These are phyloP conservation scores for Ypsolopha sequella DNA, from an alignment of 2,888 invertebrate genomes.

Conservation along the genomic window DNA sequence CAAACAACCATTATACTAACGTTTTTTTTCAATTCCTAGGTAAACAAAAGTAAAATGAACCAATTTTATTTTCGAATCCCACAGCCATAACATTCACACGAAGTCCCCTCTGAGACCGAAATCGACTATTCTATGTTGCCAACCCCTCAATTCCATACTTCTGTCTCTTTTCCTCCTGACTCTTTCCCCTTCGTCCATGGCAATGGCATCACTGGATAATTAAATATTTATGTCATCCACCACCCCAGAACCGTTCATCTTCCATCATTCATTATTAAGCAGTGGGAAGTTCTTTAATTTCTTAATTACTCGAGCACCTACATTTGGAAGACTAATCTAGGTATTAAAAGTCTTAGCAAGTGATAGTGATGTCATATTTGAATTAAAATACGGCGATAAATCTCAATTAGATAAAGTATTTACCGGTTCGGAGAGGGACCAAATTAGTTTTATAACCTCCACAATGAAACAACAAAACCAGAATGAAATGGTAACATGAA, in stretches of 20 bases:
- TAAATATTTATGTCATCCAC: conserved; percentile 51
- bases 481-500: conserved; percentile 5
- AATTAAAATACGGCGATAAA: no score
- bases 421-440: no score
- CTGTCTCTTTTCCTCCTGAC: conserved; percentile 42
- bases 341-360: no score
- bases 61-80: not conserved
- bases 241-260: conserved; percentile 6
- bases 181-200: conserved; percentile 40
- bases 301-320: no score
- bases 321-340: no score
- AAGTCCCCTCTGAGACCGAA: not conserved
- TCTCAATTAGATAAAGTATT: no score
- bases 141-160: conserved; percentile 47
- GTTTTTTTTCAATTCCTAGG: no score
- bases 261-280: conserved; percentile 7
- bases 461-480: no score
- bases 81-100: not conserved
- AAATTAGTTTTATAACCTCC: no score
- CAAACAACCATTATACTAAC: no score
- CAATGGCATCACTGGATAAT: conserved; percentile 54
- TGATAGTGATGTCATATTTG: no score
- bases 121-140: conserved; percentile 22
- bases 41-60: no score
- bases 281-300: not conserved